Conservation (phyloP, 2,113 vertebrate genomes). For the Apeltes quadracus region DNA sequence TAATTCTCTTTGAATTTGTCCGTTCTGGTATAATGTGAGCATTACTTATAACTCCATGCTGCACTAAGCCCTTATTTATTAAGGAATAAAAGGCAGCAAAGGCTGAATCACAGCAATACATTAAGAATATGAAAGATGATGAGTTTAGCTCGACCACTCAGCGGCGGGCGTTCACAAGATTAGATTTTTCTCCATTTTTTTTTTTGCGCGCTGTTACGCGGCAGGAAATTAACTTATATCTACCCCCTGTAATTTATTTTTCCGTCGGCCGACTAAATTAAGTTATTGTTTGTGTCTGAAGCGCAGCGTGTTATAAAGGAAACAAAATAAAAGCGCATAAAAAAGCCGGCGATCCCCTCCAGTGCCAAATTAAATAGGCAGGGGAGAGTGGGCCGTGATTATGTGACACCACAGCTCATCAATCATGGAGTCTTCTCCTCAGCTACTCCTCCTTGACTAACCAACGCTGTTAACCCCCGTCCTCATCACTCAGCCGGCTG, state of each 20-base stretch:
- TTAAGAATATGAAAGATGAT: conserved; percentile 84
- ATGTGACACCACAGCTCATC: conserved; percentile 83
- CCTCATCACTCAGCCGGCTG: conserved; percentile 70
- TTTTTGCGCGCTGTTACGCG: conserved; percentile 73
- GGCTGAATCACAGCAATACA: conserved; percentile 82
- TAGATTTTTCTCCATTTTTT: conserved; percentile 73
- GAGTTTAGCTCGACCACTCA: conserved; percentile 79
- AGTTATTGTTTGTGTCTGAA: conserved; percentile 85
- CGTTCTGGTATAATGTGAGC: conserved; percentile 74
- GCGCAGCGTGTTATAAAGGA: conserved; percentile 78
- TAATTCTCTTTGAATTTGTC: conserved; percentile 72
- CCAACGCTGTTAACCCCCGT: conserved; percentile 77
- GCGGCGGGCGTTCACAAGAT: conserved; percentile 72
- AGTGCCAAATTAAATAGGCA: conserved; percentile 83
- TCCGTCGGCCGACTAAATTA: conserved; percentile 80
- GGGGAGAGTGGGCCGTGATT: conserved; percentile 82
- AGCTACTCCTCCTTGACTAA: conserved; percentile 72
- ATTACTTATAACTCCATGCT: conserved; percentile 74
- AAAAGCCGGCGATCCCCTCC: conserved; percentile 76
- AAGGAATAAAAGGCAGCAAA: conserved; percentile 80
- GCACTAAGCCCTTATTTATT: conserved; percentile 83
- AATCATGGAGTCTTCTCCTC: conserved; percentile 81
- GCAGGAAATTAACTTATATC: conserved; percentile 86
- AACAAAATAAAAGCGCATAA: conserved; percentile 74
- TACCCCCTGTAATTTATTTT: conserved; percentile 82